Evolutionary conservation across 2,797 vertebrate genomes (phyloP).

Genomic region (Sebastes nivosus): DNA sequence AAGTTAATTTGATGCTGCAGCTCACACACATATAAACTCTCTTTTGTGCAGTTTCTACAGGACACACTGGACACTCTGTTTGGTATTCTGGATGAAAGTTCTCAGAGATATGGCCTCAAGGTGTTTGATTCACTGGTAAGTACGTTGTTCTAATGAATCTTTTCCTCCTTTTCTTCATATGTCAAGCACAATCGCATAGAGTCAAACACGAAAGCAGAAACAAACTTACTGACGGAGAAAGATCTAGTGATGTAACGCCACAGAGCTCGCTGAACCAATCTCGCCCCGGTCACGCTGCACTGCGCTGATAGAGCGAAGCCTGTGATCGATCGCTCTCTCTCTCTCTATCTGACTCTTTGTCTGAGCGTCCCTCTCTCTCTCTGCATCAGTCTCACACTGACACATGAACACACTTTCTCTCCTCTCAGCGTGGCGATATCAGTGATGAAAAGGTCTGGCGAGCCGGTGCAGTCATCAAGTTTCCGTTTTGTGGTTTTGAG

Average conservation of each 20-base stretch:
- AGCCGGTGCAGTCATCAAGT: conserved; percentile 21
- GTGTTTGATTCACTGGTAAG: conserved; percentile 97
- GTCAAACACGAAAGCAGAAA: conserved; percentile 12
- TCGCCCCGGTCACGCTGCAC: conserved; percentile 49
- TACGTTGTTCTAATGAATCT: conserved; percentile 44
- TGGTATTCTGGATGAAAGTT: conserved; percentile 96
- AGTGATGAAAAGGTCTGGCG: conserved; percentile 38
- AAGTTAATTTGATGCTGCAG: not conserved
- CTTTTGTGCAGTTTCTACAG: conserved; percentile 89
- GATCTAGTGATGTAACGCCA: conserved; percentile 44
- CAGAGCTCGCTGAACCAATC: conserved; percentile 60
- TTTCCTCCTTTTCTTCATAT: not conserved
- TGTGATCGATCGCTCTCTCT: conserved; percentile 42
- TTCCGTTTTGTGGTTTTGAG: conserved; percentile 34
- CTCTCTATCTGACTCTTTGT: not conserved
- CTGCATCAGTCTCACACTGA: conserved; percentile 38
- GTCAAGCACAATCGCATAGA: not conserved
- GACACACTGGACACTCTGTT: conserved; percentile 98
- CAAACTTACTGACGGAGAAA: not conserved
- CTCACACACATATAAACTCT: not conserved
- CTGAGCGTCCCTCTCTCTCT: not conserved
- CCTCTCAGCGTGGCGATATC: conserved; percentile 19
- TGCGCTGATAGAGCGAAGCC: conserved; percentile 40
- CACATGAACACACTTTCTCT: conserved; percentile 26
- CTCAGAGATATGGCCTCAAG: conserved; percentile 94